phyloP scores from a whole-genome alignment of 1,140 invertebrate species.

The Bombus difficillimus region DNA sequence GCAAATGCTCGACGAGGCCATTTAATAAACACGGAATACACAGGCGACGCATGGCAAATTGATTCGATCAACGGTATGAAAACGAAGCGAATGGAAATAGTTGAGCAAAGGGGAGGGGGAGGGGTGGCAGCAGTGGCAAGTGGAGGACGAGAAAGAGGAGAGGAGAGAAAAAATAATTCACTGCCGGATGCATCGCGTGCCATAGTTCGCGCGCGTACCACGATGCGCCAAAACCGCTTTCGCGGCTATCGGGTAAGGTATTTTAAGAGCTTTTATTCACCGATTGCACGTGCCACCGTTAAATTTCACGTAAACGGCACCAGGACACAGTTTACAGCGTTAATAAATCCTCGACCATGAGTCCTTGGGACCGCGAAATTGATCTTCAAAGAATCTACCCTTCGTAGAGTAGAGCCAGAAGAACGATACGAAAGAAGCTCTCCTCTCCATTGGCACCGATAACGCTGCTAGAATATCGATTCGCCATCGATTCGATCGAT shows the following conservation, averaged over 20 bases:
- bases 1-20: conserved; percentile 34
- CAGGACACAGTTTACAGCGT: neutral
- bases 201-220: neutral
- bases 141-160: neutral
- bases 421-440: conserved; percentile 3
- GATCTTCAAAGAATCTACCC: neutral
- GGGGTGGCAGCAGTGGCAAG: accelerated
- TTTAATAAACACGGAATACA: conserved; percentile 58
- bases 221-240: neutral
- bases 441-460: neutral
- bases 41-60: conserved; percentile 44
- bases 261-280: neutral
- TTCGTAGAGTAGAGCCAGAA: neutral
- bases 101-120: too few relatives aligned
- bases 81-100: conserved; percentile 10
- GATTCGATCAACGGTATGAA: conserved; percentile 49
- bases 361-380: neutral
- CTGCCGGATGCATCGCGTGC: conserved; percentile 24
- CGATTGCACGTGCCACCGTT: conserved; percentile 52
- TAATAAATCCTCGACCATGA: conserved; percentile 14
- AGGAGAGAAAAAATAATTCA: neutral
- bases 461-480: conserved; percentile 50
- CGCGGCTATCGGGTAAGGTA: neutral
- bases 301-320: conserved; percentile 12
- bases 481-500: conserved; percentile 24